Evolutionary conservation across 2,888 invertebrate genomes (phyloP), one percentile per base, ranked within the genome.

Genomic region (Caenorhabditis wallacei): DNA sequence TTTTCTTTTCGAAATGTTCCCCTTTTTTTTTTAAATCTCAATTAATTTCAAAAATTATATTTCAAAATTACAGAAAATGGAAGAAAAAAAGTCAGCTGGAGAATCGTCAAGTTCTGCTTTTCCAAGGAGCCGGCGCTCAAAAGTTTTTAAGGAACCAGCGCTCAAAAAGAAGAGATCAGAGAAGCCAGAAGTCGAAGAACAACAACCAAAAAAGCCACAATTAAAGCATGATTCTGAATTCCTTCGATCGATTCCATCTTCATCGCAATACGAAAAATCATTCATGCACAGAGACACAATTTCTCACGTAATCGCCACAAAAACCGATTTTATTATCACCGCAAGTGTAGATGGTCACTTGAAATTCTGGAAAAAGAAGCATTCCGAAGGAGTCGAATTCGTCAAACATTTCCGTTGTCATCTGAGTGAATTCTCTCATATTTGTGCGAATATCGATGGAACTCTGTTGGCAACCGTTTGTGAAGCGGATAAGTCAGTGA

Each of bases 281-380:
- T 99, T 96, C 92, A 99, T 99, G 99, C 99, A 99, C 92, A 94
- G 98, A 37, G 98, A 99, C 93, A 94, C 95, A 0, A 95, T 99
- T 18, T 96, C 96, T 0, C 97, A 98, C 92, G 94, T 97, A 70
- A 94, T 96, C 18, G 95, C 96, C 1, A 96, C 98, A 2, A 95
- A 95, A 91, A 97, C 97, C 0, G 97, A 97, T 93, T 99, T 99
- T 92, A 94, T 99, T 16, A 94, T 99, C 80, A 99, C 99, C 0
- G 97, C 95, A 11, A 98, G 98, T 92, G 94, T 95, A 90, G 99
- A 99, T 94, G 99, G 99, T 0, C 97, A 98, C 92, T 94, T 99
- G 0, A 99, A 99, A 92, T 99, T 99, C 93, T 99, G 99, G 99
- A 99, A 99, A 92, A 98, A 97, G 93, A 90, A 89, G 69, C 95